Evolutionary conservation across 2,888 invertebrate species (phyloP).

Genomic region (Diogma glabrata): DNA sequence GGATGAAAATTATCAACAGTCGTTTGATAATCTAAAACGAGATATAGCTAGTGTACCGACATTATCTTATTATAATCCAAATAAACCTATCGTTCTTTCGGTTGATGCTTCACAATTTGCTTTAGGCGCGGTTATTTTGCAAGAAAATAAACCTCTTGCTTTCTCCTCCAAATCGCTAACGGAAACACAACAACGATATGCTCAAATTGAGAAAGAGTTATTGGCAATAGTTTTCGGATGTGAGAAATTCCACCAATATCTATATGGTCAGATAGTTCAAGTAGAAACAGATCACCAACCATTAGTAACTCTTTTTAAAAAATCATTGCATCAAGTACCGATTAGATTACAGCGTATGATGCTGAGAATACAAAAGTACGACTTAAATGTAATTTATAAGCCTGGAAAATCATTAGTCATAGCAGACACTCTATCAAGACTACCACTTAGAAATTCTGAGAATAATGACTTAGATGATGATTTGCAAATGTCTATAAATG

Average conservation of each 20-base stretch:
- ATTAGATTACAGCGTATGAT: background rate
- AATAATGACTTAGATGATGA: background rate
- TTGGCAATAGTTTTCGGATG: too few species aligned
- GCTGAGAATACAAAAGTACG: too few species aligned
- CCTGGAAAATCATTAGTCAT: background rate
- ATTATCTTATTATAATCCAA: background rate
- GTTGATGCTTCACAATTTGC: background rate
- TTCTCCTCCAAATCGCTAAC: background rate
- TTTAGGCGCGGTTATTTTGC: too few species aligned
- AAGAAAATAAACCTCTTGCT: background rate
- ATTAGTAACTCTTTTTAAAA: background rate
- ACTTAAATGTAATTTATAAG: background rate
- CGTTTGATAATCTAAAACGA: constrained; percentile 1
- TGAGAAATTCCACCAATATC: too few species aligned
- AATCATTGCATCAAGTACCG: too few species aligned
- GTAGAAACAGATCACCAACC: background rate
- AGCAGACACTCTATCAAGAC: background rate
- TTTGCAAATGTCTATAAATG: too few species aligned
- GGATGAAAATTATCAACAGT: too few species aligned
- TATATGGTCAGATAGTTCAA: too few species aligned
- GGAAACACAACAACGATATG: background rate
- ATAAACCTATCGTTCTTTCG: background rate
- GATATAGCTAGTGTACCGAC: background rate
- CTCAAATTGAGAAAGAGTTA: background rate
- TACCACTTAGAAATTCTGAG: background rate